Conservation (phyloP, 2,888 invertebrate species). For the Temnothorax unifasciatus region DNA sequence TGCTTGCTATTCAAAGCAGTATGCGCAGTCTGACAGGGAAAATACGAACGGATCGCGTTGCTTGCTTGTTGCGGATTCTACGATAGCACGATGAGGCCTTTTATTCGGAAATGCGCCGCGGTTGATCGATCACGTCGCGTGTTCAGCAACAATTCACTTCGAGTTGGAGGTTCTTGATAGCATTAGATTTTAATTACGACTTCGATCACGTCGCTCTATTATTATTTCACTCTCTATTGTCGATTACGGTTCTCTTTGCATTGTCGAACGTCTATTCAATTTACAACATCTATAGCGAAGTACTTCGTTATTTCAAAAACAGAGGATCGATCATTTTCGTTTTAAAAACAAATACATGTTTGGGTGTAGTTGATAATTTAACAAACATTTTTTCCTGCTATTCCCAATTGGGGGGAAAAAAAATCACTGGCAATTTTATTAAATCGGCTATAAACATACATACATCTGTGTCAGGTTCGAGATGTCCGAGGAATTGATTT, state of each 20-base stretch:
- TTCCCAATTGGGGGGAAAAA: not conserved
- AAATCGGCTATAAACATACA: not conserved
- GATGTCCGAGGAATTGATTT: not conserved
- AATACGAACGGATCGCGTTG: slow-evolving; percentile 22
- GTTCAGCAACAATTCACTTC: slow-evolving; percentile 40
- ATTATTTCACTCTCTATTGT: slow-evolving; percentile 20
- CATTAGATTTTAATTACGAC: slow-evolving; percentile 43
- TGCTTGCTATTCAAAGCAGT: slow-evolving; percentile 24
- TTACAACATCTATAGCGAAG: not conserved
- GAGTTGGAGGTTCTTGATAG: slow-evolving; percentile 28
- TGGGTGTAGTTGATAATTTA: not conserved
- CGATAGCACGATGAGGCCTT: slow-evolving; percentile 24
- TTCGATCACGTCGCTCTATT: slow-evolving; percentile 3
- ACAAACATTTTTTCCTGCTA: not conserved
- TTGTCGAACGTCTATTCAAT: slow-evolving; percentile 6
- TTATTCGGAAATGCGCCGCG: slow-evolving; percentile 37
- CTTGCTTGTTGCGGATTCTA: slow-evolving; percentile 9
- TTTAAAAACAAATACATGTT: not conserved
- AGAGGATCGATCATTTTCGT: not conserved
- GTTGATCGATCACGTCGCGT: slow-evolving; percentile 50
- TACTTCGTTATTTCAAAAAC: not conserved
- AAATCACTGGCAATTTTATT: not conserved
- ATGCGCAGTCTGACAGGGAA: not conserved
- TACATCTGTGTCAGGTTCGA: not conserved
- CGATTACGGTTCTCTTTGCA: not conserved